These are phyloP conservation scores for Hemibagrus guttatus DNA, from an alignment of 2,797 vertebrate genomes.

Conservation along the genomic window DNA sequence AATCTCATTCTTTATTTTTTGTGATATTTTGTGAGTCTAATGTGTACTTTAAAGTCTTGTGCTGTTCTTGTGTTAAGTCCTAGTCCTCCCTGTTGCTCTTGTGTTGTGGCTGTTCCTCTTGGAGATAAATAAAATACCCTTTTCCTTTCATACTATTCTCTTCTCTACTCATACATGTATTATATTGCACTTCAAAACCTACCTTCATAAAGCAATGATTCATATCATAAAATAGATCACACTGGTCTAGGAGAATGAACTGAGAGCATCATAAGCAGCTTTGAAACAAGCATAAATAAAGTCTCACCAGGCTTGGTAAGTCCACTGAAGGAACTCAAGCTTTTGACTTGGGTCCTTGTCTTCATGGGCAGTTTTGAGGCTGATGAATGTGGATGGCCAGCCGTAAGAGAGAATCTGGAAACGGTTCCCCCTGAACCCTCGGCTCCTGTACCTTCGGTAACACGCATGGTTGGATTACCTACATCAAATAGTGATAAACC, in stretches of 20 bases:
- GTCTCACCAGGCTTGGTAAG: constrained; percentile 74
- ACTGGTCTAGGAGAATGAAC: too few relatives aligned
- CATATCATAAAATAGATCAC: background rate
- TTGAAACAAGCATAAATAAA: background rate
- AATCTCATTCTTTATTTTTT: too few relatives aligned
- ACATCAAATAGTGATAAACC: background rate
- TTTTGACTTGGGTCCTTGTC: constrained; percentile 62
- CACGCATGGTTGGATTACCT: constrained; percentile 61
- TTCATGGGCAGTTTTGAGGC: constrained; percentile 73
- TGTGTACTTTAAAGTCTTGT: too few relatives aligned
- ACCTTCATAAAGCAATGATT: background rate
- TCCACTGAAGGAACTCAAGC: constrained; percentile 64
- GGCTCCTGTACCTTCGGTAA: constrained; percentile 47
- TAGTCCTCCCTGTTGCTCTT: too few relatives aligned
- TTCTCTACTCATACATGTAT: too few relatives aligned
- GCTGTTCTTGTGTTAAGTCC: too few relatives aligned
- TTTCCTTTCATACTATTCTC: too few relatives aligned
- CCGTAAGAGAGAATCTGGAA: constrained; percentile 61
- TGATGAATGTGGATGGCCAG: constrained; percentile 52
- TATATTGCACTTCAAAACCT: background rate
- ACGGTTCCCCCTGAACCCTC: constrained; percentile 44
- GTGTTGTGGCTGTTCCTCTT: too few relatives aligned
- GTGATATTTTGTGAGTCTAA: too few relatives aligned
- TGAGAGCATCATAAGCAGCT: background rate
- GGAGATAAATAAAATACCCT: too few relatives aligned